Base-by-base conservation (phyloP, 1,140 invertebrate species). In the Bactericera cockerelli region DNA sequence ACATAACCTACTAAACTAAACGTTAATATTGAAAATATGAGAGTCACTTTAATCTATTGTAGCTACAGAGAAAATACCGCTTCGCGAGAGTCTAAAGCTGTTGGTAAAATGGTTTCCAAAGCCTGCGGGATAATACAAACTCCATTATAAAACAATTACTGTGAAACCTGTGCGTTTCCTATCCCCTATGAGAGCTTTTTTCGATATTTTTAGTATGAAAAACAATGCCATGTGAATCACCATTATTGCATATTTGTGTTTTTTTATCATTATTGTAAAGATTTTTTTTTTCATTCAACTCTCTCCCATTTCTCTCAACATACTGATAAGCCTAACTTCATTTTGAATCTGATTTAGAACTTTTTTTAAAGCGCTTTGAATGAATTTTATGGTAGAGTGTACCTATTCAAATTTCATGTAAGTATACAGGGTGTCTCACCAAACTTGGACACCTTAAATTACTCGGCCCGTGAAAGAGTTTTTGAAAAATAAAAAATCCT, bases 141-240 rank as follows among this genome's bases (percentile, higher is more conserved):
- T 22, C 42, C 42, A 49, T 49, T 49, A 49, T 49, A 49, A 49
- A 49, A 49, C 42, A 49, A 49, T 49, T 49, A 49, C 42, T 16
- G 19, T 49, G 19, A 49, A 49, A 49, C 42, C 42, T 49, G 22
- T 49, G 22, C 42, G 42, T 49, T n/a, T 49, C 42, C 4, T 4
- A 49, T 49, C 42, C 22, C 4, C n/a, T 22, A 49, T 22, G n/a
- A 4, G n/a, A 49, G 42, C 42, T 49, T 49, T 49, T 49, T 49
- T 49, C 22, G n/a, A 19, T 49, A 10, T 49, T 49, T 49, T 49
- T 22, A 49, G 22, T 49, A 22, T 49, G 22, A 19, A 49, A 4
- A 16, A 16, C 22, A 49, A 3, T 19, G 19, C 42, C 6, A 49
- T 49, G 42, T 49, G 19, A 49, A 49, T 49, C 42, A 49, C 42